Evolutionary conservation across 2,113 vertebrate species (phyloP).

Genomic region (Onychostruthus taczanowskii): DNA sequence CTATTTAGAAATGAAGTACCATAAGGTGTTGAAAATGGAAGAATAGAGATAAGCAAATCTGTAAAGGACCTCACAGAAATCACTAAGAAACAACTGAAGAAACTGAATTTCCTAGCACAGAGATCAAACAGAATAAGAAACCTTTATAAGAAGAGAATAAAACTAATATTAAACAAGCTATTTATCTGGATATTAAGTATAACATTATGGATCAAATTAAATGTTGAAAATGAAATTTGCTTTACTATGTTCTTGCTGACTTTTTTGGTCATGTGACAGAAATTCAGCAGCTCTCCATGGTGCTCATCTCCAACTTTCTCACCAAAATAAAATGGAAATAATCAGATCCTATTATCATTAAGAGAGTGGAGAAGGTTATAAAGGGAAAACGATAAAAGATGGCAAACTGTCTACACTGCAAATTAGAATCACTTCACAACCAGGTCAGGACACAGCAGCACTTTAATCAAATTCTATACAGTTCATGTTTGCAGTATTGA

Average conservation of each 20-base stretch:
- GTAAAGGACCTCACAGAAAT: background rate
- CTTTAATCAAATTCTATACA: conserved; percentile 1
- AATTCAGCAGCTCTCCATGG: background rate
- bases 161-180: background rate
- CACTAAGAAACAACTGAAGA: background rate
- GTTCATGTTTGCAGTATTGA: conserved; percentile 3
- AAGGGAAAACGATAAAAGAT: background rate
- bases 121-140: background rate
- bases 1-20: background rate
- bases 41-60: background rate
- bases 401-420: background rate
- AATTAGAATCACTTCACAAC: conserved; percentile 13
- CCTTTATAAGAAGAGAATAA: background rate
- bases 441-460: conserved; percentile 11
- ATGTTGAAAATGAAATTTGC: background rate
- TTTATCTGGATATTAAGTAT: background rate
- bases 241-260: background rate
- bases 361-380: background rate
- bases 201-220: background rate
- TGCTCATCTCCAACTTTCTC: background rate
- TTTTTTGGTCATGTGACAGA: background rate
- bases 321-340: background rate
- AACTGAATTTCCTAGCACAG: background rate
- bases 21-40: background rate
- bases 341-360: background rate